Evolutionary conservation across 2,888 invertebrate species (phyloP).

Genomic region (Omphaloscelis lunosa): DNA sequence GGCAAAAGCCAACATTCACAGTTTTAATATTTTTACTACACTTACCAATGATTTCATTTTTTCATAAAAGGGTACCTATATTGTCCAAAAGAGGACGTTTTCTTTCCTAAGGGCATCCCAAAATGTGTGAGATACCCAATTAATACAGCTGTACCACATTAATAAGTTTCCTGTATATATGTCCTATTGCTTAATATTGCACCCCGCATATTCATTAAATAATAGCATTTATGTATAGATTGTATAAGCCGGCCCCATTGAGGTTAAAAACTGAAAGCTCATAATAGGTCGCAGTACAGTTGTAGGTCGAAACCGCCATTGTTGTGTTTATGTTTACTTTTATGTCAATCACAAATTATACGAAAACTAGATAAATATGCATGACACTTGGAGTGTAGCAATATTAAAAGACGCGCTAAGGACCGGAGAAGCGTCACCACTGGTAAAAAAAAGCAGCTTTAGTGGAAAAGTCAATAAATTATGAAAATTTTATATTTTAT

Average conservation of each 20-base stretch:
- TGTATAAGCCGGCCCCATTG: not conserved
- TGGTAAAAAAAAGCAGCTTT: too few species aligned
- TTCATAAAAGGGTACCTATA: not conserved
- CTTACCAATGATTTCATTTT: conserved; percentile 7
- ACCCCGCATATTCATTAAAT: conserved; percentile 26
- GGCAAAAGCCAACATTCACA: conserved; percentile 37
- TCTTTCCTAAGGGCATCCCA: not conserved
- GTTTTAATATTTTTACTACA: conserved; percentile 26
- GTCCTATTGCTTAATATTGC: conserved; percentile 19
- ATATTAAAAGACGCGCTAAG: too few species aligned
- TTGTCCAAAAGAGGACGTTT: conserved; percentile 14
- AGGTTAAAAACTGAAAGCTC: too few species aligned
- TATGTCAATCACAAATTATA: too few species aligned
- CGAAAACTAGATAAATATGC: too few species aligned
- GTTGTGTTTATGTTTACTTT: too few species aligned
- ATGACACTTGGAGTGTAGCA: too few species aligned
- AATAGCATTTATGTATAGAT: not conserved
- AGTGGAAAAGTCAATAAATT: too few species aligned
- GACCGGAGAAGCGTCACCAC: too few species aligned
- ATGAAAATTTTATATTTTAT: too few species aligned
- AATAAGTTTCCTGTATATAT: not conserved
- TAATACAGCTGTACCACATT: not conserved
- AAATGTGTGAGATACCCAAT: not conserved
- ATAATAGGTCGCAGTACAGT: too few species aligned
- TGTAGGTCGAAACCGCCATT: too few species aligned